Conservation (phyloP, 2,888 invertebrate species). For the Cerceris ruficornis region DNA sequence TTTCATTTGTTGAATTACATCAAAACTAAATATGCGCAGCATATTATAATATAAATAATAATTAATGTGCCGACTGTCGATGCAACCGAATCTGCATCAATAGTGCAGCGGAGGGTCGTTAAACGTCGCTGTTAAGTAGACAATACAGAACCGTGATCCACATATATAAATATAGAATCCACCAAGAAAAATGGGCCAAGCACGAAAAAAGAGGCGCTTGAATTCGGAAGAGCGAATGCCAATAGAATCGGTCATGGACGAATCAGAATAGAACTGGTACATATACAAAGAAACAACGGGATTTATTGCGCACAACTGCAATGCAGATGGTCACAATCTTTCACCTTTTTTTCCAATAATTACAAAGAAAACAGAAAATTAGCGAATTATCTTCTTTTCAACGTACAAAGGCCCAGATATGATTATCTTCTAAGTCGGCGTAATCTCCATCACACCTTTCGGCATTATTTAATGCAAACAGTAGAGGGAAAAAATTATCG, state of each 20-base stretch:
- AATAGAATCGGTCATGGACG: slow-evolving; percentile 54
- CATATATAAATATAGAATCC: slow-evolving; percentile 48
- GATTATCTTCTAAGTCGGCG: no score
- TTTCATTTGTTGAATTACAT: no score
- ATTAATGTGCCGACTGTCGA: no score
- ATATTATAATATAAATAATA: no score
- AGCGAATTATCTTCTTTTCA: neutral
- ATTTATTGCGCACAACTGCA: neutral
- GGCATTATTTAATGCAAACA: no score
- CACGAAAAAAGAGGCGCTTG: slow-evolving; percentile 34
- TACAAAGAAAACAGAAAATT: neutral
- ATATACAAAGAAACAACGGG: neutral
- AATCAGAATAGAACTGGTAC: slow-evolving; percentile 4
- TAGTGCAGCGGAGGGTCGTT: no score
- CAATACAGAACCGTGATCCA: slow-evolving; percentile 13
- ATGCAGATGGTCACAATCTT: neutral
- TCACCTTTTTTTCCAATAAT: neutral
- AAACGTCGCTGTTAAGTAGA: no score
- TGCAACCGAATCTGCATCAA: no score
- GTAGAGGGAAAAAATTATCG: no score
- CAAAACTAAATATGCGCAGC: no score
- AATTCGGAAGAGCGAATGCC: slow-evolving; percentile 10
- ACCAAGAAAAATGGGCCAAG: slow-evolving; percentile 55
- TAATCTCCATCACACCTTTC: no score
- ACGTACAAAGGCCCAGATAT: no score